These are phyloP conservation scores for Coturnix japonica DNA, from an alignment of 2,113 vertebrate species.

Conservation along the genomic window DNA sequence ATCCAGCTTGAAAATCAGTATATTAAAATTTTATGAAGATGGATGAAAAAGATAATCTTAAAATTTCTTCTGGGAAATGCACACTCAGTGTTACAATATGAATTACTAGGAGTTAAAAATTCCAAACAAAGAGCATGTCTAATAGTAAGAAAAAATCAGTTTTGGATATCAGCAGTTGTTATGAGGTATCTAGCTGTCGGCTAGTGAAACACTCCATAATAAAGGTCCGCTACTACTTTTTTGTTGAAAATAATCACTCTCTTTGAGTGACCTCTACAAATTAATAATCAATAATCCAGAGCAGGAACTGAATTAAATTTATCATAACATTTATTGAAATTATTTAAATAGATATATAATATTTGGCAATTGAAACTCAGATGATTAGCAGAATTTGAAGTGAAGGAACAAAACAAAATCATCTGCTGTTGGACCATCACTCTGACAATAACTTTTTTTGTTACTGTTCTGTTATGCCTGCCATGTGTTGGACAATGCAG, in stretches of 20 bases:
- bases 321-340: background rate
- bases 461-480: background rate
- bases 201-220: background rate
- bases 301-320: background rate
- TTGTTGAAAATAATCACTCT: background rate
- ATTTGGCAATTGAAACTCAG: background rate
- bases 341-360: background rate
- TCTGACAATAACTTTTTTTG: background rate
- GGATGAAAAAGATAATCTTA: slow-evolving; percentile 60
- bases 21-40: slow-evolving; percentile 64
- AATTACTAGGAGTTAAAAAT: slow-evolving; percentile 50
- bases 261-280: background rate
- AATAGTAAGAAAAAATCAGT: background rate
- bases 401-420: background rate
- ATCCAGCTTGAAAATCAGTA: slow-evolving; percentile 41
- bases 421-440: background rate
- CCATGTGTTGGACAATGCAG: background rate
- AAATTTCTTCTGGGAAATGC: slow-evolving; percentile 58
- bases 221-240: background rate
- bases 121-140: slow-evolving; percentile 34
- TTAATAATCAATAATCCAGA: background rate
- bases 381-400: background rate
- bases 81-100: background rate
- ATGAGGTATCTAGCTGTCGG: background rate
- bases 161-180: background rate